A percentile compares a stretch with the other conserved stretches of the same genome.
phyloP scores from a whole-genome alignment of 1,140 invertebrate genomes.

The Drosophila carrolli region DNA sequence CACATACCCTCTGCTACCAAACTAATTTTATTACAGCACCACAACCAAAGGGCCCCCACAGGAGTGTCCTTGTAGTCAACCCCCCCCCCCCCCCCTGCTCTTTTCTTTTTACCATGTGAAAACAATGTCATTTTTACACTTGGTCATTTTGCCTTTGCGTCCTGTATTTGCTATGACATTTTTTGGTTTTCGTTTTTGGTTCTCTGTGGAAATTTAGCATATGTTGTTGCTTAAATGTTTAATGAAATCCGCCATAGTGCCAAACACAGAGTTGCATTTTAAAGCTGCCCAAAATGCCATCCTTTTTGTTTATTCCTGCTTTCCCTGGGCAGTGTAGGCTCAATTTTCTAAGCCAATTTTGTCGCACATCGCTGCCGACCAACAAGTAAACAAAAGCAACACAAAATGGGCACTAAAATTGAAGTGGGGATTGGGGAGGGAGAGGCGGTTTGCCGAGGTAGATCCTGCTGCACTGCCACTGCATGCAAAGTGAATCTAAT shows the following conservation, averaged over 20 bases:
- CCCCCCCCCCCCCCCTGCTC: background rate
- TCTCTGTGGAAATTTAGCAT: slow-evolving; percentile 72
- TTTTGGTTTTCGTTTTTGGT: slow-evolving; percentile 19
- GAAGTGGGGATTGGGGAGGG: background rate
- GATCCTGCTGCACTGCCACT: slow-evolving; percentile 17
- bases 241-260: slow-evolving; percentile 76
- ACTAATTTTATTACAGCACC: slow-evolving; percentile 74
- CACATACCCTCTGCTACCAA: slow-evolving; percentile 30
- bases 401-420: slow-evolving; percentile 38
- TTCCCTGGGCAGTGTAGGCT: slow-evolving; percentile 58
- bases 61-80: slow-evolving; percentile 19
- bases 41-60: slow-evolving; percentile 69
- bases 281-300: slow-evolving; percentile 42
- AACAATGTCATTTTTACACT: slow-evolving; percentile 81
- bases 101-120: slow-evolving; percentile 16
- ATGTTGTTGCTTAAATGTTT: slow-evolving; percentile 81
- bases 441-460: background rate
- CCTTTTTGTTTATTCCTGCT: slow-evolving; percentile 22
- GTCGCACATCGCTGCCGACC: slow-evolving; percentile 59
- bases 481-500: slow-evolving; percentile 62
- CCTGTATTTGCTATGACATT: slow-evolving; percentile 11
- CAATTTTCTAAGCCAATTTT: slow-evolving; percentile 81
- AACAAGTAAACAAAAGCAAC: slow-evolving; percentile 45
- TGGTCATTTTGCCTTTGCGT: slow-evolving; percentile 66
- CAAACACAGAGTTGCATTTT: slow-evolving; percentile 79